Conservation (phyloP, 2,888 invertebrate genomes). For the Eudemis profundana region DNA sequence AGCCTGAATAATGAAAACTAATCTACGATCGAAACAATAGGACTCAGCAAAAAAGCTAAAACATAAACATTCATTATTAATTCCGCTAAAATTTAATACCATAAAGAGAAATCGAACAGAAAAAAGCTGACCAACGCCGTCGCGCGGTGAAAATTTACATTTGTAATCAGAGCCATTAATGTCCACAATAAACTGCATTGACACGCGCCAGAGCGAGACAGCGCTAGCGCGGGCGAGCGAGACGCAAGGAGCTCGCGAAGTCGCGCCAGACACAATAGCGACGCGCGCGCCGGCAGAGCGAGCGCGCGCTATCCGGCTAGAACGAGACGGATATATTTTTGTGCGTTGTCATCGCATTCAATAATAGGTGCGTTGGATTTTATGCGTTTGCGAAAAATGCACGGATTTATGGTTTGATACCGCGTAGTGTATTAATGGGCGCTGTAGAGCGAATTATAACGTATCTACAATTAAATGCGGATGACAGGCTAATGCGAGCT, state of each 20-base stretch:
- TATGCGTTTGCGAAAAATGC: conserved; percentile 83
- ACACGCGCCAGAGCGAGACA: conserved; percentile 72
- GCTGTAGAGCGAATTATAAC: conserved; percentile 47
- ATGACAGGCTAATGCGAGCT: conserved; percentile 55
- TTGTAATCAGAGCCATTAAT: conserved; percentile 83
- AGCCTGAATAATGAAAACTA: conserved; percentile 18
- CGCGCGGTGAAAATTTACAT: conserved; percentile 84
- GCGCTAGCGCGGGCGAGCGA: conserved; percentile 65
- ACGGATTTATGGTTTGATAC: conserved; percentile 78
- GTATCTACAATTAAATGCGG: conserved; percentile 50
- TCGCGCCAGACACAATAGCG: conserved; percentile 80
- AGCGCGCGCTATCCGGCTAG: conserved; percentile 61
- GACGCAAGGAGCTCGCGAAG: conserved; percentile 64
- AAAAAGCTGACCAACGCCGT: conserved; percentile 79
- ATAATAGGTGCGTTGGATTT: conserved; percentile 80
- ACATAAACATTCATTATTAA: conserved; percentile 64
- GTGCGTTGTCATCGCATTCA: conserved; percentile 63
- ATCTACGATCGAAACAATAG: conserved; percentile 40
- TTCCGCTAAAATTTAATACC: conserved; percentile 78
- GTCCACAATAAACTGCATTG: conserved; percentile 85
- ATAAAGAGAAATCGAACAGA: conserved; percentile 76
- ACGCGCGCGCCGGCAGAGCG: conserved; percentile 74
- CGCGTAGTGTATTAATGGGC: conserved; percentile 73
- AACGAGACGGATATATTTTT: conserved; percentile 59
- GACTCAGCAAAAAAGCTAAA: conserved; percentile 47